These are phyloP conservation scores for Amphipoea oculea DNA, from an alignment of 2,888 invertebrate species.

Conservation along the genomic window DNA sequence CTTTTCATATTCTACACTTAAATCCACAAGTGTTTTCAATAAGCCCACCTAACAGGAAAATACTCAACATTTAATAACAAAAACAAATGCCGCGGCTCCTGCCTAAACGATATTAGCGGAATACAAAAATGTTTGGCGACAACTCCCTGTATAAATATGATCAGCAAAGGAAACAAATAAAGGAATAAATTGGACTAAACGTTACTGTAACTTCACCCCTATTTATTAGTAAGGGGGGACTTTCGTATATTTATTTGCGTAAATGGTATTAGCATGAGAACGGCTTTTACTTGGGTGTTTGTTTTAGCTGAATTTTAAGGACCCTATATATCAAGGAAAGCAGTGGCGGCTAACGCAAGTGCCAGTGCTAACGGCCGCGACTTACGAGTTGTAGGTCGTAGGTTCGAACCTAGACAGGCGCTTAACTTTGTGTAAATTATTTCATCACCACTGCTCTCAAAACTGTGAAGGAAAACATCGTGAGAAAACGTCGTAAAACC, in stretches of 20 bases:
- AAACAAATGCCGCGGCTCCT: neutral
- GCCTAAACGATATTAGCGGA: constrained; percentile 15
- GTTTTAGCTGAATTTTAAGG: neutral
- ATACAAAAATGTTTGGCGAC: constrained; percentile 14
- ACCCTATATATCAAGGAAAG: neutral
- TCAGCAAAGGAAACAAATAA: constrained; percentile 51
- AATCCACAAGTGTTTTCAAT: neutral
- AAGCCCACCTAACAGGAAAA: neutral
- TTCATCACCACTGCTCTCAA: no score
- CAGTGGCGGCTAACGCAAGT: no score
- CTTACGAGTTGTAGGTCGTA: no score
- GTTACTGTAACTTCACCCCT: constrained; percentile 25
- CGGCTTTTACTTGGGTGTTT: neutral
- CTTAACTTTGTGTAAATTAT: no score
- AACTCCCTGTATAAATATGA: constrained; percentile 34
- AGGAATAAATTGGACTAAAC: constrained; percentile 51
- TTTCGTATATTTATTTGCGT: constrained; percentile 7
- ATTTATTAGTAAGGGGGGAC: constrained; percentile 51
- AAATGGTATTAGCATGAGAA: constrained; percentile 19
- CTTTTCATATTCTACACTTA: neutral
- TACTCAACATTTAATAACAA: constrained; percentile 3
- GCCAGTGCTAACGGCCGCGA: no score
- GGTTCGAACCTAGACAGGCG: no score
- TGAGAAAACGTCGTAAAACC: no score
- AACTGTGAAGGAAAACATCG: no score